Evolutionary conservation across 1,140 invertebrate genomes (phyloP), one percentile per base, ranked within the genome.

Genomic region (Planococcus citri): DNA sequence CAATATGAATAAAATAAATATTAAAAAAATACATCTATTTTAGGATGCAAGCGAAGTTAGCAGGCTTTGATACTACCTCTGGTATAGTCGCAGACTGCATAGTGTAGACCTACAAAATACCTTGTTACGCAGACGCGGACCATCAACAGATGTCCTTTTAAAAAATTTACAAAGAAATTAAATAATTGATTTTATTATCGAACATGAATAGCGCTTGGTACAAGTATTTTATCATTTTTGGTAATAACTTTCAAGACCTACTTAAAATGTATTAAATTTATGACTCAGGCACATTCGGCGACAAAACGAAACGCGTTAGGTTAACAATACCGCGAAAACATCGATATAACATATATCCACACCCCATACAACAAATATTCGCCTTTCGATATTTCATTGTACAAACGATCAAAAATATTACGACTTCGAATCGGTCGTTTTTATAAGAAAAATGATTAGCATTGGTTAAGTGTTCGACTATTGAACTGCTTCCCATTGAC

Each of bases 381-480:
- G 60, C 25, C 6, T 64, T 64, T 64, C 60, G 60, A 64, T 64
- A 64, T 64, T 64, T 64, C 60, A 64, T 64, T 64, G 60, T 64
- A 64, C 24, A 25, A 64, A 27, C 60, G 60, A 64, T 64, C 60
- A 64, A 64, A 64, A 64, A 64, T 64, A 64, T 64, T 64, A 64
- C 60, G 60, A 64, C 60, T 64, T 4, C 60, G 25, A 64, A 17
- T 64, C 60, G 22, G 60, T 20, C 60, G 60, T 64, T 64, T 64
- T 64, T 64, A 64, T 64, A 64, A 64, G 60, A 64, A 64, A 64
- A 64, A 64, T 64, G 60, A 64, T 64, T 64, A 64, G 60, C 60
- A 64, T 64, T 64, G 25, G 60, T 64, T 64, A 64, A 64, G 60
- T 64, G 60, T 64, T 64, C 17, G 60, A 51, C 60, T 64, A 64